Conservation (phyloP, 2,797 vertebrate genomes). For the Sphenopsis melanotis region DNA sequence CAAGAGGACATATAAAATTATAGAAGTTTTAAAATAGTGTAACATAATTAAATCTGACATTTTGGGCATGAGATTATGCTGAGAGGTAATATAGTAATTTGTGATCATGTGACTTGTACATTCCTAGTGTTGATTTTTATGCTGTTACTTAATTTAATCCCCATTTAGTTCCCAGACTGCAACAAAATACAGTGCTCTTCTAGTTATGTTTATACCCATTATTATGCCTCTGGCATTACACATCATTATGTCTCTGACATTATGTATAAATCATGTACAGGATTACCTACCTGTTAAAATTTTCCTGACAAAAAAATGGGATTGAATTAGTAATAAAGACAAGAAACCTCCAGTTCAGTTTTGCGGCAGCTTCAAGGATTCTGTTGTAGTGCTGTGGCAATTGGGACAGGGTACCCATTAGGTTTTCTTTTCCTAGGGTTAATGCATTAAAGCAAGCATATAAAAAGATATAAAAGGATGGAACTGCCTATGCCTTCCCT, state of each 20-base stretch:
- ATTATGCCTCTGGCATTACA: background rate
- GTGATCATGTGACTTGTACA: background rate
- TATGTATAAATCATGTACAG: background rate
- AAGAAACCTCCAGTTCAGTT: background rate
- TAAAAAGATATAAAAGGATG: background rate
- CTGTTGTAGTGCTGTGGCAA: background rate
- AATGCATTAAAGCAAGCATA: background rate
- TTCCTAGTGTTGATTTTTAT: background rate
- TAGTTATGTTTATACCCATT: background rate
- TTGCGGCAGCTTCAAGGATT: background rate
- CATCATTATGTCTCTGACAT: background rate
- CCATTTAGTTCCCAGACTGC: background rate
- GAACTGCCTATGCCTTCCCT: background rate
- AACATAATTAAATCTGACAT: background rate
- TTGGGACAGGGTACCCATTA: fast-evolving
- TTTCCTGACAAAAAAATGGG: background rate
- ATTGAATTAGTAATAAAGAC: background rate
- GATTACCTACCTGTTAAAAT: background rate
- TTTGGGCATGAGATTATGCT: background rate
- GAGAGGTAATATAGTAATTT: background rate
- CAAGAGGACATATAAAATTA: background rate
- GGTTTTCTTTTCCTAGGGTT: background rate
- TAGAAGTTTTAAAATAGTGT: background rate
- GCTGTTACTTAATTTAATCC: background rate
- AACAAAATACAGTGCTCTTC: background rate